Base-by-base conservation (phyloP, 1,140 invertebrate species). In the Drosophila cardini region DNA sequence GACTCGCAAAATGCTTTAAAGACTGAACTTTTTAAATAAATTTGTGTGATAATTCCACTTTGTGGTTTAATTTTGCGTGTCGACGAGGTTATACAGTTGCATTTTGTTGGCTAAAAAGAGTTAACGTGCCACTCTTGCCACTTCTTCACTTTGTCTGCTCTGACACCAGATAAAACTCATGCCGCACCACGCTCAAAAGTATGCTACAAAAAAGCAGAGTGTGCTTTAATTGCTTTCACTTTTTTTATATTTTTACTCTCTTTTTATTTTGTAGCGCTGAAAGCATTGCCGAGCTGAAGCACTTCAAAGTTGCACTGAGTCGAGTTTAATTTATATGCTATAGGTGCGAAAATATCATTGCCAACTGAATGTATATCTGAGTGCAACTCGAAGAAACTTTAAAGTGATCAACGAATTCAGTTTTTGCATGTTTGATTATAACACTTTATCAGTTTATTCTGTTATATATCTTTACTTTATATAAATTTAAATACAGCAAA, bases 1-100 rank as follows among this genome's bases (percentile, higher is more conserved):
- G 26, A 16, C 13, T 11, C 36, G 26, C 13, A 21, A 56, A 57
- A 26, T 26, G 21, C 32, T 15, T 70, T 62, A 81, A 86, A 85
- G 69, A 75, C 65, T 32, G n/a, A 87, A 87, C 76, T 84, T 84
- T 84, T 83, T 84, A 84, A 84, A 84, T 83, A 78, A 86, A 76
- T 70, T 81, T 86, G 75, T 78, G 80, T 86, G 70, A 78, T 86
- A 85, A 86, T 81, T 86, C 82, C 82, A 85, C 67, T 86, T 85
- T 81, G 82, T 79, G 71, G 83, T 52, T 64, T 86, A 86, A 82
- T 86, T 87, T 82, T 87, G 82, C 71, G 76, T 81, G 78, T 86
- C 78, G 77, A 72, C 85, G 62, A 80, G 77, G 81, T 85, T 85
- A 62, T 57, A 45, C 77, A 65, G 50, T 77, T 81, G 73, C 73